These are phyloP conservation scores for Phyllostomus discolor DNA, from an alignment of 2,113 vertebrate genomes.

Conservation along the genomic window DNA sequence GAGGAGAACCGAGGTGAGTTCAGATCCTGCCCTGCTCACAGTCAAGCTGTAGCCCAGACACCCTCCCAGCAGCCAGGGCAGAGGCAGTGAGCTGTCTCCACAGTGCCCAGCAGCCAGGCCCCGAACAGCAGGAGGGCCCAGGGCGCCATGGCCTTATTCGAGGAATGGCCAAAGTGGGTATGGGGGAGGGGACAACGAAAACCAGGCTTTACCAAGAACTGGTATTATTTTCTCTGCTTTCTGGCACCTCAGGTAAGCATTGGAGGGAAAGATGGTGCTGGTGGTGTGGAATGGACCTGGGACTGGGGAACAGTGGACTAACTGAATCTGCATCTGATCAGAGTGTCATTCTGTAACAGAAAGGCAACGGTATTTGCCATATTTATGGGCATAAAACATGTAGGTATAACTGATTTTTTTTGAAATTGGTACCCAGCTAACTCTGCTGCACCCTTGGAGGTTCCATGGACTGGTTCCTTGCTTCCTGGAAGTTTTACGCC, in stretches of 20 bases:
- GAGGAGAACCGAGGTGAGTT: background rate
- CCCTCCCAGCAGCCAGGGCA: background rate
- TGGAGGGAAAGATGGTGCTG: background rate
- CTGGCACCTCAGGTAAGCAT: background rate
- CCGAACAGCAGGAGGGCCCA: background rate
- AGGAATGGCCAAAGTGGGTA: background rate
- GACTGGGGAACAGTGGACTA: background rate
- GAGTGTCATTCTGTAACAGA: background rate
- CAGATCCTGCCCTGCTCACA: accelerated
- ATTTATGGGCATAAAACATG: background rate
- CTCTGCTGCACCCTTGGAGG: background rate
- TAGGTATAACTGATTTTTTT: background rate
- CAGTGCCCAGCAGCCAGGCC: too few relatives aligned
- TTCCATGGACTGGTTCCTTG: too few relatives aligned
- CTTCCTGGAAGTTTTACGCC: background rate
- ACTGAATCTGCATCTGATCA: background rate
- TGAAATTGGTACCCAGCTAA: background rate
- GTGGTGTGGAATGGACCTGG: background rate
- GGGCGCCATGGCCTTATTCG: accelerated
- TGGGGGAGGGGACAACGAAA: background rate
- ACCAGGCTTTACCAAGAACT: background rate
- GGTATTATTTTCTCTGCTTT: background rate
- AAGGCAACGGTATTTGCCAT: background rate
- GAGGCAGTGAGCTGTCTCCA: background rate
- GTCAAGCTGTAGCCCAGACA: background rate